Evolutionary conservation across 2,888 invertebrate genomes (phyloP), one percentile per base, ranked within the genome.

Genomic region (Polyommatus iphigenia): DNA sequence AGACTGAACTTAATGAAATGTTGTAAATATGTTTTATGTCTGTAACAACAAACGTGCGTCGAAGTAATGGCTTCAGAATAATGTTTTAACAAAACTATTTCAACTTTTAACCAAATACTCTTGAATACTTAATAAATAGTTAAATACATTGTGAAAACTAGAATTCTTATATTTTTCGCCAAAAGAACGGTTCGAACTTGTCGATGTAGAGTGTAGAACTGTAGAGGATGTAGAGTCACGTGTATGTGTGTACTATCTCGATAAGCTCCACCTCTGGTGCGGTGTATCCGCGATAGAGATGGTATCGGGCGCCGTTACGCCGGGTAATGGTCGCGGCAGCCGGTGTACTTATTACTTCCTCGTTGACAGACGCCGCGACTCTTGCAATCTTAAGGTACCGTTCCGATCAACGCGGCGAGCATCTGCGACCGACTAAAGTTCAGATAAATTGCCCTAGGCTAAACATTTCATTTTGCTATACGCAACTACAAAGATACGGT

Each of bases 281-380:
- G 82, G 82, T 79, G 71, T 59, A 50, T 82, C 83, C 83, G 83
- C 84, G 85, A 86, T 89, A 85, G 82, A 88, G 90, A 90, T 91
- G 86, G 87, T 91, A 91, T 91, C 91, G 86, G 87, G 86, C 85
- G 88, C 90, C 90, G 91, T 90, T 92, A 92, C 90, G 91, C 91
- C 91, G 90, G 89, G 92, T 93, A 92, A 92, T 92, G 90, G 88
- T 87, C 88, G 90, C 88, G 90, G 91, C 92, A 91, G 93, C 91
- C 91, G 92, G 92, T 90, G 89, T 92, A 90, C 89, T 89, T 93
- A 93, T 93, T 93, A 87, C 93, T 93, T 93, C 93, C 93, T 91
- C 85, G 88, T 87, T 85, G 88, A 85, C 85, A 86, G 84, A 87
- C 87, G 88, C 75, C 67, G 18, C 29, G 29, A 20, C 13, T 24